Evolutionary conservation across 1,140 invertebrate species (phyloP).

Genomic region (Panagrolaimus sp.): DNA sequence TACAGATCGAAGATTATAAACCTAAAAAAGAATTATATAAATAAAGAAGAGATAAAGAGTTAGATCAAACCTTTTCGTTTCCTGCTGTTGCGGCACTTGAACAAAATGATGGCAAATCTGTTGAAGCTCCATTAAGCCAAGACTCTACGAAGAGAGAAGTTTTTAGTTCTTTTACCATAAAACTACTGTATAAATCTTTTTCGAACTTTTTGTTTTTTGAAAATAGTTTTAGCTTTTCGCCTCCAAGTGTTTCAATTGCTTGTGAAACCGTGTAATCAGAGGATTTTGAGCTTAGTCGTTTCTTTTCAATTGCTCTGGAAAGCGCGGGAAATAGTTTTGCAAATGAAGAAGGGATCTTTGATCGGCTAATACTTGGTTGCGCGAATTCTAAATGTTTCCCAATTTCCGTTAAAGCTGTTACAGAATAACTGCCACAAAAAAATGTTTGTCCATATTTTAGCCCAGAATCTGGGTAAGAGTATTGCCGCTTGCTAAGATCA

Average conservation of each 20-base stretch:
- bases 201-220: constrained; percentile 1
- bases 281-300: neutral
- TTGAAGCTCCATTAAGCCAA: constrained; percentile 74
- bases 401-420: constrained; percentile 68
- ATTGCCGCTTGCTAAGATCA: constrained; percentile 64
- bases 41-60: no score
- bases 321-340: neutral
- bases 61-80: no score
- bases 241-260: neutral
- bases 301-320: neutral
- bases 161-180: constrained; percentile 70
- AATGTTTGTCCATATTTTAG: constrained; percentile 74
- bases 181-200: constrained; percentile 73
- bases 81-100: no score
- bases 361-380: neutral
- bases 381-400: constrained; percentile 53
- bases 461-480: constrained; percentile 71
- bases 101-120: constrained; percentile 44
- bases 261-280: neutral
- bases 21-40: constrained; percentile 42
- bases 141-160: constrained; percentile 73
- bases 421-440: constrained; percentile 72
- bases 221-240: neutral
- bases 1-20: constrained; percentile 34
- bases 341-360: neutral